Evolutionary conservation across 2,797 vertebrate species (phyloP).

Genomic region (Anguilla megastoma): DNA sequence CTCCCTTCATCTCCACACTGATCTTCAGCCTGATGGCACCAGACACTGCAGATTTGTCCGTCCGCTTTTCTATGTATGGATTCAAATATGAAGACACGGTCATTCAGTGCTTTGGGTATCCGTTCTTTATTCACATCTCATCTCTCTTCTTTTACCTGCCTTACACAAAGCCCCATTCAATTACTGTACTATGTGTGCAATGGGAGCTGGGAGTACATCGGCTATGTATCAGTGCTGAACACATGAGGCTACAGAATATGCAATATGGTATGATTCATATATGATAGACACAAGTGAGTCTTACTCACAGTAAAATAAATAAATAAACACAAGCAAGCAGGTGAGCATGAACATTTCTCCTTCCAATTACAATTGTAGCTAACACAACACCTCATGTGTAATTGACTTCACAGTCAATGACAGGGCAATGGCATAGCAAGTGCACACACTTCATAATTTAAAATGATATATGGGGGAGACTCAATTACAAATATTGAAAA

Average conservation of each 20-base stretch:
- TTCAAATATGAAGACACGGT: not conserved
- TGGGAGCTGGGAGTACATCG: not conserved
- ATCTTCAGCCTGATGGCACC: slow-evolving; percentile 96
- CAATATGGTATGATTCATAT: not conserved
- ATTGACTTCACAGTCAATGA: no score
- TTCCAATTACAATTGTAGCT: not conserved
- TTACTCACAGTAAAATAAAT: not conserved
- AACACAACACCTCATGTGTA: no score
- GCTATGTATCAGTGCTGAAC: not conserved
- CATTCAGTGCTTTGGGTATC: not conserved
- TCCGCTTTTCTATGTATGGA: slow-evolving; percentile 84
- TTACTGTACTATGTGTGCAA: not conserved
- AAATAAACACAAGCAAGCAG: not conserved
- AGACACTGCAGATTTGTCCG: slow-evolving; percentile 96
- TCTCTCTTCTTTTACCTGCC: not conserved
- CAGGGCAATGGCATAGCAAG: no score
- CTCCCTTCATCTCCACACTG: slow-evolving; percentile 96
- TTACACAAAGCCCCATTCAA: not conserved
- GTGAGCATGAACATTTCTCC: not conserved
- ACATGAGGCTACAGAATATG: not conserved
- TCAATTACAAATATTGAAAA: not conserved
- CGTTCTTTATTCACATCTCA: not conserved
- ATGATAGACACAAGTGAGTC: not conserved
- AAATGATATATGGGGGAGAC: not conserved
- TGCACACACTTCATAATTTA: no score